Evolutionary conservation across 1,140 invertebrate genomes (phyloP).

Genomic region (Cydia pomonella): DNA sequence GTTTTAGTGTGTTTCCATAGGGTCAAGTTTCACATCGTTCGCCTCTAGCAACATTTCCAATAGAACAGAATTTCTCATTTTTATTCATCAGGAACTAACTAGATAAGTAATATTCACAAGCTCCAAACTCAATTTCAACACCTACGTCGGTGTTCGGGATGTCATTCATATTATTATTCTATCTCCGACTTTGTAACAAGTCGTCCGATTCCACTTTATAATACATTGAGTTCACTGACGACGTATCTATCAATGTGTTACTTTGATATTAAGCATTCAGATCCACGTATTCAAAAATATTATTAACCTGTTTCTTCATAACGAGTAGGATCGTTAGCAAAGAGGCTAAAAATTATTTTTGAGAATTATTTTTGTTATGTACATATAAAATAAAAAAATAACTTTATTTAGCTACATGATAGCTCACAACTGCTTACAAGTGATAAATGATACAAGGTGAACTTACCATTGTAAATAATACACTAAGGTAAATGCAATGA

Average conservation of each 20-base stretch:
- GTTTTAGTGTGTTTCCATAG: too few relatives aligned
- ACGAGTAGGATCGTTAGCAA: neutral
- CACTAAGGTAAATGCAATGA: too few relatives aligned
- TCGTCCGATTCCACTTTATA: constrained; percentile 20
- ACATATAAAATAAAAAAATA: too few relatives aligned
- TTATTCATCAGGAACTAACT: constrained; percentile 14
- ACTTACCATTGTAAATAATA: too few relatives aligned
- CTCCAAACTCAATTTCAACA: constrained; percentile 18
- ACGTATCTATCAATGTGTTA: neutral
- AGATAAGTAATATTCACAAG: neutral
- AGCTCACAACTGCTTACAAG: too few relatives aligned
- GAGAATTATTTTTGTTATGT: too few relatives aligned
- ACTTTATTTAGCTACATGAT: too few relatives aligned
- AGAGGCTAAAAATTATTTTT: neutral
- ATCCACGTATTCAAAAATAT: neutral
- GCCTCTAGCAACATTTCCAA: neutral
- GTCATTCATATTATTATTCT: constrained; percentile 26
- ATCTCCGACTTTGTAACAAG: constrained; percentile 25
- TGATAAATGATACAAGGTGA: too few relatives aligned
- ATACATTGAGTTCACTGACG: constrained; percentile 2
- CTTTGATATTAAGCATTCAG: neutral
- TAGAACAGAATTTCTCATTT: constrained; percentile 6
- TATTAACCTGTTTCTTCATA: neutral
- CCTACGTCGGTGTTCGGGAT: constrained; percentile 6
- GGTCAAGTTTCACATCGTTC: too few relatives aligned